Evolutionary conservation across 1,140 invertebrate species (phyloP), one percentile per base, ranked within the genome.

Genomic region (Pseudomyrmex concolor): DNA sequence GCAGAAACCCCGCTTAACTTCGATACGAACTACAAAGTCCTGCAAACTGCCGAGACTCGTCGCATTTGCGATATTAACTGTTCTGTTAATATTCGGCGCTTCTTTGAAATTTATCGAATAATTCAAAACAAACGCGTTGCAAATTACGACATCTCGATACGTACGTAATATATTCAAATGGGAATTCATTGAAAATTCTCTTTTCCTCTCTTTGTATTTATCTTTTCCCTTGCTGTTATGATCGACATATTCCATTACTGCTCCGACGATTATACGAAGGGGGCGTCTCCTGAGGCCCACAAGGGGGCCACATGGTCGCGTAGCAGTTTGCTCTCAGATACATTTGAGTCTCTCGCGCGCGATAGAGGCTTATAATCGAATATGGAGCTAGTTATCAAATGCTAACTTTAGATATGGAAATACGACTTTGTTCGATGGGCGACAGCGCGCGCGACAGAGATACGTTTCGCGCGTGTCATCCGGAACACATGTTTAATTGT

Each of bases 201-300:
- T 34, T 13, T 45, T 9, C 13, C 17, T 17, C 51, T 71, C 51
- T 71, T 25, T 25, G 17, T 17, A 55, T 55, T 77, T 78, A 57
- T 70, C 34, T 25, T 2, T 25, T 43, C 54, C 15, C 19, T 71
- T 59, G 12, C 51, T 34, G 34, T 17, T 60, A 81, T 13, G 48
- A 87, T 84, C 73, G 72, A 82, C 85, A 89, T 83, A 88, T 85
- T 88, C 86, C 78, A 81, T 87, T 88, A 85, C n/a, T 59, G 34
- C 54, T 83, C 72, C 22, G 66, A 77, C 54, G 90, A 92, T 93
- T 93, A 91, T 88, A 92, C 87, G 84, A 92, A 91, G 91, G 93
- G 93, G 93, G 93, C 93, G 93, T 94, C 92, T 94, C 91, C 64
- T 90, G 90, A 90, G 87, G 83, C 80, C n/a, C n/a, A 72, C 34